A percentile compares a stretch with the other conserved stretches of the same genome.
Conservation (phyloP, 2,888 invertebrate species). For the Azorinus chamasolen region DNA sequence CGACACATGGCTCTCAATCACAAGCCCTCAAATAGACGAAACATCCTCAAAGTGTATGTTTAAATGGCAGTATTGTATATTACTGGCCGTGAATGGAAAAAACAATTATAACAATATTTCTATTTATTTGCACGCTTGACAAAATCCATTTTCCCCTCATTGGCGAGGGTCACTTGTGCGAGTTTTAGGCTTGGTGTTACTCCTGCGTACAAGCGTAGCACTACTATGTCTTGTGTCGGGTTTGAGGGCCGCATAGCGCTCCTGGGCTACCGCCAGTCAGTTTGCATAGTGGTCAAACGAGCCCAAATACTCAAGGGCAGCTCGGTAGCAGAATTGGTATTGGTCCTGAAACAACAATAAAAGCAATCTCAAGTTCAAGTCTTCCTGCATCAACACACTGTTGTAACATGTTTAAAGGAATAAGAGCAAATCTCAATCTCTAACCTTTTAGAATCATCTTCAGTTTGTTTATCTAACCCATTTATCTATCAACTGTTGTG, state of each 20-base stretch:
- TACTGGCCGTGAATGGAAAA: too few relatives aligned
- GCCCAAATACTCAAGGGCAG: constrained; percentile 98
- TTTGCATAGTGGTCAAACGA: constrained; percentile 94
- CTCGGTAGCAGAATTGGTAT: constrained; percentile 99
- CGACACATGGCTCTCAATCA: not conserved
- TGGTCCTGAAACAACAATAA: constrained; percentile 90
- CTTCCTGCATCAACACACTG: not conserved
- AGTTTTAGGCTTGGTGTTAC: constrained; percentile 31
- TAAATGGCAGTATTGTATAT: not conserved
- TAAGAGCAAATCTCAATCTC: not conserved
- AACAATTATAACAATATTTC: too few relatives aligned
- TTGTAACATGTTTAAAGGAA: not conserved
- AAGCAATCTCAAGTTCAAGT: not conserved
- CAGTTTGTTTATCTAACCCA: not conserved
- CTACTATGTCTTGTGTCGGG: constrained; percentile 12
- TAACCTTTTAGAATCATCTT: not conserved
- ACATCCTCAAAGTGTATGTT: not conserved
- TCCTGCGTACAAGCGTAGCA: constrained; percentile 42
- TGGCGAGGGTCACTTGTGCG: constrained; percentile 46
- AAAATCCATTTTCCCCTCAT: too few relatives aligned
- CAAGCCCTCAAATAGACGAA: constrained; percentile 1
- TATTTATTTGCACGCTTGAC: too few relatives aligned
- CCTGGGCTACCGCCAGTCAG: constrained; percentile 61
- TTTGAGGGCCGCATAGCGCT: constrained; percentile 53
- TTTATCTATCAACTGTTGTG: not conserved